Evolutionary conservation across 2,113 vertebrate genomes (phyloP).

Genomic region (Nibea coibor): DNA sequence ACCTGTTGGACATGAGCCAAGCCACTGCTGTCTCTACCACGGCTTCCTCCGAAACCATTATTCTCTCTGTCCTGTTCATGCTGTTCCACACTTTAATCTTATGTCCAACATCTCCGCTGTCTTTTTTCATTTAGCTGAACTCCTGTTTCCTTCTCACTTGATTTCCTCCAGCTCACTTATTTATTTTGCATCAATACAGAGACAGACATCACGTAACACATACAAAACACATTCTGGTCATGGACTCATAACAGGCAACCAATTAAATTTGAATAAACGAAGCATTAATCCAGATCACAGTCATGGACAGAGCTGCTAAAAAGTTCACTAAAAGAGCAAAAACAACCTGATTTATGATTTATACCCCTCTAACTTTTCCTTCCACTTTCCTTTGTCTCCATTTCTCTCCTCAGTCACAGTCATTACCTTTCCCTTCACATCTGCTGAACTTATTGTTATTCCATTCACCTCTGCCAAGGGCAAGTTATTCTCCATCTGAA

Average conservation of each 20-base stretch:
- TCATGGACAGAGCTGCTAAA: not conserved
- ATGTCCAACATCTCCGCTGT: conserved; percentile 6
- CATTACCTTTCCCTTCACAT: conserved; percentile 1
- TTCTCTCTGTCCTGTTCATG: conserved; percentile 3
- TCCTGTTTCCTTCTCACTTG: not conserved
- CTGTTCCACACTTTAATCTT: conserved; percentile 5
- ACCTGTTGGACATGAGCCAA: conserved; percentile 17
- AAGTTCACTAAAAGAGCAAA: not conserved
- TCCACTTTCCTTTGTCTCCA: not conserved
- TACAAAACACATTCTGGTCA: not conserved
- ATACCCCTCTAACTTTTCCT: not conserved
- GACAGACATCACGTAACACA: conserved; percentile 7
- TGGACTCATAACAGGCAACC: not conserved
- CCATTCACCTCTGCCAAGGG: not conserved
- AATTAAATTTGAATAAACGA: not conserved
- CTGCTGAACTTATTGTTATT: conserved; percentile 7
- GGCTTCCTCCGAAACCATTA: not conserved
- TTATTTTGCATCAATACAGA: not conserved
- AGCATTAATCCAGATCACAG: not conserved
- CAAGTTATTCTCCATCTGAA: not conserved
- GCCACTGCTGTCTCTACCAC: not conserved
- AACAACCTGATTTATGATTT: not conserved
- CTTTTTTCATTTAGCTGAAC: conserved; percentile 3
- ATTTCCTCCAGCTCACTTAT: conserved; percentile 5
- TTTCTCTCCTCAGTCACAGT: not conserved